Percentiles rank a stretch among this genome's conserved stretches.
Evolutionary conservation across 2,797 vertebrate species (phyloP).

Genomic region (Podarcis lilfordi): DNA sequence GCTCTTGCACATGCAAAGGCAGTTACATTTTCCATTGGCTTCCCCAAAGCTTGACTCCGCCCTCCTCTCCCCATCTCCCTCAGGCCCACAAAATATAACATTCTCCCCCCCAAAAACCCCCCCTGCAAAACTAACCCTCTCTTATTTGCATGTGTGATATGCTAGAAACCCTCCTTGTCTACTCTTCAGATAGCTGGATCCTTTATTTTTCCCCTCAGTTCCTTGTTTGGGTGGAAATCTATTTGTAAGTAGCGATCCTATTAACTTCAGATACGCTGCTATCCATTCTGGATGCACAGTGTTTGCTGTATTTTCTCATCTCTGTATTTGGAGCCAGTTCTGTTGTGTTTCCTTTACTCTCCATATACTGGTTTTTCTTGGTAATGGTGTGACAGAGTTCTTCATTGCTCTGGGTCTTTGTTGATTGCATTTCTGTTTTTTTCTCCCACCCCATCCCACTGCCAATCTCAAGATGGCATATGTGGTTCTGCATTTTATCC

Average conservation of each 20-base stretch:
- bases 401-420: too few relatives aligned
- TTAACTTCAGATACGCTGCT: background rate
- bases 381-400: background rate
- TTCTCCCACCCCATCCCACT: background rate
- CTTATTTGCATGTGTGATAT: background rate
- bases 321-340: background rate
- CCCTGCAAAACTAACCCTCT: background rate
- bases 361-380: background rate
- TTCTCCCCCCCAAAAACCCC: accelerated
- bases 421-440: too few relatives aligned
- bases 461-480: background rate
- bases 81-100: background rate
- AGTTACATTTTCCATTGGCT: background rate
- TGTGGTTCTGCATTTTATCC: background rate
- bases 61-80: background rate
- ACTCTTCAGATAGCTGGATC: background rate
- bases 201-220: background rate
- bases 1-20: too few relatives aligned
- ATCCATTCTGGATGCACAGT: too few relatives aligned
- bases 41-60: background rate
- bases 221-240: background rate
- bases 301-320: background rate
- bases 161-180: background rate
- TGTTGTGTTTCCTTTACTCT: background rate
- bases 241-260: background rate